Percentiles rank a stretch among this genome's conserved stretches.
Conservation (phyloP, 2,797 vertebrate species). For the Sphenodon punctatus region DNA sequence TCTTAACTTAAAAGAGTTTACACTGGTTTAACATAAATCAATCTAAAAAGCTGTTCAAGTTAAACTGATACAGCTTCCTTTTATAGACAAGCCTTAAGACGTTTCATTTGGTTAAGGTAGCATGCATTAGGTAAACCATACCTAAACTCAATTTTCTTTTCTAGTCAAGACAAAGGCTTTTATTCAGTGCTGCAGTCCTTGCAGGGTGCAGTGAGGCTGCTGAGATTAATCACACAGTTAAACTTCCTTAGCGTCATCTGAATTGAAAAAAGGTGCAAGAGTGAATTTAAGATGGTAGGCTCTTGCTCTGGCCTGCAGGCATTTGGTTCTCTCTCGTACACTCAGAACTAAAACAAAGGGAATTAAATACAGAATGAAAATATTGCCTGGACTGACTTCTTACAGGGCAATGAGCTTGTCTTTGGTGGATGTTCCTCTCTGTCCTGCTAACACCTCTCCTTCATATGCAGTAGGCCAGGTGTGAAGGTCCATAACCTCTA, state of each 20-base stretch:
- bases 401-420: too few relatives aligned
- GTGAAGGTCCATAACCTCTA: too few relatives aligned
- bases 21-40: too few relatives aligned
- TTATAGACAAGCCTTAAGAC: too few relatives aligned
- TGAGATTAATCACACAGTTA: background rate
- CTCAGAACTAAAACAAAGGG: background rate
- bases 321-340: background rate
- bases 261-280: background rate
- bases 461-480: too few relatives aligned
- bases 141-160: background rate
- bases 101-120: too few relatives aligned
- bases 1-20: too few relatives aligned
- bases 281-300: background rate
- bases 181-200: background rate
- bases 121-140: background rate
- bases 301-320: background rate
- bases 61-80: too few relatives aligned
- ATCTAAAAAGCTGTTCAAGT: too few relatives aligned
- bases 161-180: conserved; percentile 1
- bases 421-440: too few relatives aligned
- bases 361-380: background rate
- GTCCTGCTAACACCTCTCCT: too few relatives aligned
- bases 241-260: background rate
- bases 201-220: background rate
- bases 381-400: background rate